These are phyloP conservation scores for Zaprionus ghesquierei DNA, from an alignment of 1,140 invertebrate species.

Conservation along the genomic window DNA sequence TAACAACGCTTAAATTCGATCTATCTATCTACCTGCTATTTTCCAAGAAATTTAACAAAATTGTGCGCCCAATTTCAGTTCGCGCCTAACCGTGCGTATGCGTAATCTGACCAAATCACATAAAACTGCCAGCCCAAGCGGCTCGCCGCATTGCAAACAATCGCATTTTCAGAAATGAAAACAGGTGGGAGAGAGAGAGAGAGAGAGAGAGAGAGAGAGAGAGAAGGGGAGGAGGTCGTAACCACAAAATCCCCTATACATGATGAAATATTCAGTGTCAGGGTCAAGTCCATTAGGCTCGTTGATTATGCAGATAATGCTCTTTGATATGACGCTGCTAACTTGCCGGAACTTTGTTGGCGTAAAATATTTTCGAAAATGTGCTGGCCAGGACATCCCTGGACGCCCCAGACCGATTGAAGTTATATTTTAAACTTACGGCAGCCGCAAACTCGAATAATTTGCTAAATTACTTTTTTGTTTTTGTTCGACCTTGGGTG, in stretches of 20 bases:
- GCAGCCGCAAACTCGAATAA: constrained; percentile 75
- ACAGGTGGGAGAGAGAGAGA: neutral
- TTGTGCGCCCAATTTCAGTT: constrained; percentile 37
- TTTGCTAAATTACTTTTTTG: constrained; percentile 76
- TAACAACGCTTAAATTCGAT: neutral
- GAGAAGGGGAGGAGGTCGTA: neutral
- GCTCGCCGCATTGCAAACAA: constrained; percentile 43
- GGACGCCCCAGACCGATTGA: constrained; percentile 53
- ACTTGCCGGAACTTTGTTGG: constrained; percentile 61
- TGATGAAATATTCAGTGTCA: constrained; percentile 65
- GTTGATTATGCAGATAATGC: constrained; percentile 62
- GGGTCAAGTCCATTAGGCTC: constrained; percentile 58
- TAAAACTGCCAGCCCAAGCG: constrained; percentile 1
- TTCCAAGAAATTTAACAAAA: constrained; percentile 51
- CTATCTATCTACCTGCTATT: neutral
- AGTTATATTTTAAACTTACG: constrained; percentile 75
- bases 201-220: neutral
- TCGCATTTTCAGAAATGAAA: constrained; percentile 25
- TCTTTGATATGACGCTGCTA: constrained; percentile 42
- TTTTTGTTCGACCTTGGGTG: constrained; percentile 58
- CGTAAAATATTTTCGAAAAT: neutral
- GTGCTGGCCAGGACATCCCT: no score
- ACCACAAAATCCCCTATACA: constrained; percentile 12
- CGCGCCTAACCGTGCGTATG: constrained; percentile 60
- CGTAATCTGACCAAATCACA: constrained; percentile 45